Evolutionary conservation across 2,113 vertebrate species (phyloP), one percentile per base, ranked within the genome.

Genomic region (Spizaetus ornatus): DNA sequence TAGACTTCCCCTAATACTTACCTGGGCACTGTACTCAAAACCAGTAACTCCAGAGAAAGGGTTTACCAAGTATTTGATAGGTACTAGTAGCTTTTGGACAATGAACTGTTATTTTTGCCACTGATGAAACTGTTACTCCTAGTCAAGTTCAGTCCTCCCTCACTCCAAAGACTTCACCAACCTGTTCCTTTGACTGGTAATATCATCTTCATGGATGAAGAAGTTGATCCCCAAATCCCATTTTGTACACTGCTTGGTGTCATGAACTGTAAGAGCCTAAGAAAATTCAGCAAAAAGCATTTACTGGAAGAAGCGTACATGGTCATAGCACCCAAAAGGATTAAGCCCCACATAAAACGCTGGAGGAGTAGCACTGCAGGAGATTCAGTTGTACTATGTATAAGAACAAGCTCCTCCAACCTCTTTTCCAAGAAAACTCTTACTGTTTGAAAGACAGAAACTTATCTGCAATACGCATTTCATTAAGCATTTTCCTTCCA

Each of bases 151-250:
- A 88, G 66, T n/a, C 52, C n/a, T 86, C 9, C 6, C 48, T 76
- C 34, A 59, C 27, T 34, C 34, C 40, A 90, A 88, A 87, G 84
- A 70, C 21, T 95, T 66, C 47, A 88, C 97, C 94, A 90, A 99
- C 99, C 99, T 99, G 97, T 97, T 99, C 96, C 94, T 99, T 91
- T 98, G 97, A 97, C 96, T 99, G 82, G 97, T 84, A 91, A 99
- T 97, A 95, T 99, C 99, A 69, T 99, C 98, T 98, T 99, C 99
- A 78, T 96, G 98, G 90, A 99, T 98, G 96, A 99, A 99, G 97
- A 99, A 99, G 97, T 99, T 99, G 84, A 98, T 99, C 59, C 99
- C 99, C 58, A 99, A 98, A 97, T 99, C 99, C 98, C 98, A 98
- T 23, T 98, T 98, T 9, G 98, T 98, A 97, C 99, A 99, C 55